Percentiles rank a stretch among this genome's conserved stretches.
Evolutionary conservation across 2,113 vertebrate species (phyloP).

Genomic region (Pachycephala philippinensis): DNA sequence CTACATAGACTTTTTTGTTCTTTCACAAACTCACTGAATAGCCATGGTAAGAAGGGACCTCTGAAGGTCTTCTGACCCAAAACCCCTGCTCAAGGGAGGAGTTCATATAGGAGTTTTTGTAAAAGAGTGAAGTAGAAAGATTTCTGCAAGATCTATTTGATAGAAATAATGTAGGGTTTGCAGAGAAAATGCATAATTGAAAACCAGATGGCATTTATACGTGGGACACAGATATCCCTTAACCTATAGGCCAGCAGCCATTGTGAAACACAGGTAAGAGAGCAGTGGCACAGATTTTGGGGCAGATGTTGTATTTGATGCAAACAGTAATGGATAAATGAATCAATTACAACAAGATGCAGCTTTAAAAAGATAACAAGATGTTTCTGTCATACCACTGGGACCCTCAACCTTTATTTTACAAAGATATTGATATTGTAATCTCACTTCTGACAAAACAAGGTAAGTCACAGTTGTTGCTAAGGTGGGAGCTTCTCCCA

Average conservation of each 20-base stretch:
- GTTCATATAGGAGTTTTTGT: not conserved
- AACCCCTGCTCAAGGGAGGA: not conserved
- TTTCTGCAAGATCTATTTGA: not conserved
- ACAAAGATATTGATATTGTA: accelerated
- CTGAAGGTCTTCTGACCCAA: not conserved
- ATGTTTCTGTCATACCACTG: not conserved
- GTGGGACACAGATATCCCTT: not conserved
- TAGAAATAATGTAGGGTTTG: not conserved
- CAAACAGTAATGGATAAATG: not conserved
- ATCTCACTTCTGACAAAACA: not conserved
- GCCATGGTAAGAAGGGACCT: not conserved
- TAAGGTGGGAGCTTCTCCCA: not conserved
- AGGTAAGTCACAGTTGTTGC: not conserved
- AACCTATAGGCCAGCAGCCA: not conserved
- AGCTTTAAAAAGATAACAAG: not conserved
- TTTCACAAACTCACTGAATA: not conserved
- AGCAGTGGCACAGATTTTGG: not conserved
- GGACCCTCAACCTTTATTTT: not conserved
- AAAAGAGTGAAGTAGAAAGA: not conserved
- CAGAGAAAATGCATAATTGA: not conserved
- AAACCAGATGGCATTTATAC: not conserved
- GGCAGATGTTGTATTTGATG: not conserved
- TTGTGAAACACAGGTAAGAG: not conserved
- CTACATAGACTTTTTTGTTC: not conserved
- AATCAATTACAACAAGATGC: not conserved